These are phyloP conservation scores for Deilephila porcellus DNA, from an alignment of 2,888 invertebrate genomes.

Conservation along the genomic window DNA sequence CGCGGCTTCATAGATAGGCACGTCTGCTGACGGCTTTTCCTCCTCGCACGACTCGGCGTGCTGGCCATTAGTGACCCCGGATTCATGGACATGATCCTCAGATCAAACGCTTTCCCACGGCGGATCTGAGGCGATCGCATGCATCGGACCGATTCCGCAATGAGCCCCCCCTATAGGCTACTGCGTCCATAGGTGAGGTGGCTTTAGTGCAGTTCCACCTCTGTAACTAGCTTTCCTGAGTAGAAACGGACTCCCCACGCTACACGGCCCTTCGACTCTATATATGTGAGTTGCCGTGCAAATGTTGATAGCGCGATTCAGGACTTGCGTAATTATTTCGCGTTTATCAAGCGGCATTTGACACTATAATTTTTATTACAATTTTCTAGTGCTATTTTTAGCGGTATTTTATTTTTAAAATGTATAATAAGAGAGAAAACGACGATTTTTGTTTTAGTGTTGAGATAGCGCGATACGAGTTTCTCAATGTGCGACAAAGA, in stretches of 20 bases:
- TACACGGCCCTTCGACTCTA: fast-evolving
- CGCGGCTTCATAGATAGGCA: constrained; percentile 24
- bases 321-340: constrained; percentile 27
- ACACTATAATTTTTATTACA: background rate
- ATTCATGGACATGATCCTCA: background rate
- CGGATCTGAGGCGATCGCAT: background rate
- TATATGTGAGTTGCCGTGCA: constrained; percentile 35
- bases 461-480: constrained; percentile 12
- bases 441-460: background rate
- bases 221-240: constrained; percentile 60
- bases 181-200: constrained; percentile 15
- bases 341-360: background rate
- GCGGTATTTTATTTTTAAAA: background rate
- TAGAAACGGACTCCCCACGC: constrained; percentile 67
- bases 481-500: background rate
- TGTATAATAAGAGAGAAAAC: background rate
- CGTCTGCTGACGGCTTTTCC: background rate
- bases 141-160: constrained; percentile 14
- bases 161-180: constrained; percentile 18
- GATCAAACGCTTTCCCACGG: background rate
- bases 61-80: background rate
- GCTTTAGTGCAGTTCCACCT: constrained; percentile 57
- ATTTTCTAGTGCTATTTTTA: background rate
- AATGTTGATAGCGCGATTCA: constrained; percentile 53
- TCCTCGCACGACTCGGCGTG: background rate